Base-by-base conservation (phyloP, 2,888 invertebrate genomes). In the Archips xylosteana region DNA sequence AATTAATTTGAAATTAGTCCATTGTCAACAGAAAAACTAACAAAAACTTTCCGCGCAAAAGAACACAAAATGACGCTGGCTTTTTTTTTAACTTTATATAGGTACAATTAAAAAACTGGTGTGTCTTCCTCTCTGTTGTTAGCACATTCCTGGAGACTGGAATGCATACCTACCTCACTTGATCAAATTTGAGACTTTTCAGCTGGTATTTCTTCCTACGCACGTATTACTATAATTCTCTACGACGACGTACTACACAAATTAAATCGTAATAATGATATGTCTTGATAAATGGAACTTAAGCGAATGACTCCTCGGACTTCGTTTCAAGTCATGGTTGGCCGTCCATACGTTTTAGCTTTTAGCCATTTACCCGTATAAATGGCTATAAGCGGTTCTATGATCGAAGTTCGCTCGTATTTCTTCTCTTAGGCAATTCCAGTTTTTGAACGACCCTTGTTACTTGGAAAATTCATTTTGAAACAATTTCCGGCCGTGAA, bases 361-460 rank as follows among this genome's bases (percentile, higher is more conserved):
- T 70, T 74, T 61, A 74, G 70, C 74, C 74, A 74, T 74, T 71
- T 74, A 23, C 51, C 70, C 74, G 70, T 60, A 74, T 74, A 74
- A 74, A 74, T 70, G 70, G 74, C 51, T 74, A 74, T 74, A 74
- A 74, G 65, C 69, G 70, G 61, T 70, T 70, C 74, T 65, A 74
- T 74, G 70, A 74, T 74, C 74, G 74, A 74, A 74, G 69, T 74
- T 74, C 60, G 74, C 70, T 74, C 74, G 65, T 74, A 74, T 74
- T 74, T 74, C 74, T 74, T 74, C 74, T 70, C 70, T 74, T 70
- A 61, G 74, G 74, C 74, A 74, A 74, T 74, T 74, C 74, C 74
- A 70, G 69, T 74, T 74, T 72, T 74, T 74, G 74, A 74, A 74
- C 74, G 65, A 70, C 74, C 74, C 74, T 74, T 74, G 74, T 74